Evolutionary conservation across 1,140 invertebrate genomes (phyloP), one percentile per base, ranked within the genome.

Genomic region (Cyclargus thomasi): DNA sequence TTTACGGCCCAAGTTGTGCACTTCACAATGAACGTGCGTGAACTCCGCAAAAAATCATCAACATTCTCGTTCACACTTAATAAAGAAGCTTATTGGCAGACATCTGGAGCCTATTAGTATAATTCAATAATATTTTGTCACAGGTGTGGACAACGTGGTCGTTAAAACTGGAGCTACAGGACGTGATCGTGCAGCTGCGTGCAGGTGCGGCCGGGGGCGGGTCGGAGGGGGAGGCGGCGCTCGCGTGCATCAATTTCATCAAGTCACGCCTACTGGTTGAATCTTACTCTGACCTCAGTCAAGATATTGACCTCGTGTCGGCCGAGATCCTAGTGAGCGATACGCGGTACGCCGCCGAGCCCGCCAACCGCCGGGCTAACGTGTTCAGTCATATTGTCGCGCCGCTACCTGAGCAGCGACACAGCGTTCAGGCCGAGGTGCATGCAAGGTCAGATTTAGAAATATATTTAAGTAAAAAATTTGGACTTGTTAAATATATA

Each of bases 231-330:
- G 92, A 93, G 62, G 87, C 91, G 1, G 94, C 96, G 6, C 87
- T 99, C 17, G 96, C 97, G 1, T 96, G 95, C 71, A 93, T 99
- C 65, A 97, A 98, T 86, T 99, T 99, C 83, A 96, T 99, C 64
- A 96, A 96, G 81, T 98, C 97, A 0, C 93, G 94, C 23, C 87
- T 99, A 1, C 94, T 95, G 20, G 93, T 97, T 59, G 97, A 98
- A 79, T 94, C 94, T 1, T 95, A 94, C 78, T 97, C 96, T 70
- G 96, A 99, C 88, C 93, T 95, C 11, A 95, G 96, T 10, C 97
- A 97, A 88, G 97, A 99, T 79, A 94, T 99, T 23, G 97, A 98
- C 90, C 90, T 99, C 3, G 96, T 98, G 0, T 99, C 97, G 0
- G 95, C 96, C 83, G 97, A 98, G 88, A 98, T 99, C 81, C 84